phyloP scores from a whole-genome alignment of 2,888 invertebrate species.

The Macroteleia sp. region DNA sequence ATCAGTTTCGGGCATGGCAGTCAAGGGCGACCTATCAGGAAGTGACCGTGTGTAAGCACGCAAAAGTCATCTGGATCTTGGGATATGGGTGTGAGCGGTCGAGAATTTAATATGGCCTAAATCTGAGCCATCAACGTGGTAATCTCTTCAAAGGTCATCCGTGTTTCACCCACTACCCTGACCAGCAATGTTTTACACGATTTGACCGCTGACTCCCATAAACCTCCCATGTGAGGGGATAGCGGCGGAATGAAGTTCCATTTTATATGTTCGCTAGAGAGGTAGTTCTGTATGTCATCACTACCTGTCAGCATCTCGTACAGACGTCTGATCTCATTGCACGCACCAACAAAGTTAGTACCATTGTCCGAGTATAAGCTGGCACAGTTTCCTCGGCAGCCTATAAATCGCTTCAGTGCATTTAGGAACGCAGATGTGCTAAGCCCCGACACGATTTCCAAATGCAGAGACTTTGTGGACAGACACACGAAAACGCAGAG shows the following conservation, averaged over 20 bases:
- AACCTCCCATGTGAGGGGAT: constrained; percentile 69
- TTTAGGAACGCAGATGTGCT: neutral
- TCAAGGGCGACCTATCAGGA: constrained; percentile 42
- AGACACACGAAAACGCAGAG: constrained; percentile 10
- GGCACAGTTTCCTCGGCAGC: neutral
- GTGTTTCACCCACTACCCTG: neutral
- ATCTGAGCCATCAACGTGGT: constrained; percentile 31
- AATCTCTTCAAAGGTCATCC: constrained; percentile 66
- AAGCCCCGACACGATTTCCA: constrained; percentile 62
- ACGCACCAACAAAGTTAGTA: constrained; percentile 31
- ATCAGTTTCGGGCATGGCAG: constrained; percentile 14
- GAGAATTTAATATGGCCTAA: too few species aligned
- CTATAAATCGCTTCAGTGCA: constrained; percentile 3
- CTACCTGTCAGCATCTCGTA: neutral
- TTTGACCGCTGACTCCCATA: constrained; percentile 70
- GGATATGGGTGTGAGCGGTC: constrained; percentile 53
- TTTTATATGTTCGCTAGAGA: constrained; percentile 15
- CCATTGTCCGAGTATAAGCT: neutral
- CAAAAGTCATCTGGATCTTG: constrained; percentile 45
- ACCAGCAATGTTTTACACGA: constrained; percentile 53
- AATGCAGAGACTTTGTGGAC: constrained; percentile 42
- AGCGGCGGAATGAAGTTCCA: constrained; percentile 70
- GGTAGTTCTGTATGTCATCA: constrained; percentile 18
- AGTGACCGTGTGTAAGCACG: constrained; percentile 39
- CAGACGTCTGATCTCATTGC: neutral